Percentiles rank a stretch among this genome's conserved stretches.
Evolutionary conservation across 2,113 vertebrate genomes (phyloP).

Genomic region (Carlito syrichta): DNA sequence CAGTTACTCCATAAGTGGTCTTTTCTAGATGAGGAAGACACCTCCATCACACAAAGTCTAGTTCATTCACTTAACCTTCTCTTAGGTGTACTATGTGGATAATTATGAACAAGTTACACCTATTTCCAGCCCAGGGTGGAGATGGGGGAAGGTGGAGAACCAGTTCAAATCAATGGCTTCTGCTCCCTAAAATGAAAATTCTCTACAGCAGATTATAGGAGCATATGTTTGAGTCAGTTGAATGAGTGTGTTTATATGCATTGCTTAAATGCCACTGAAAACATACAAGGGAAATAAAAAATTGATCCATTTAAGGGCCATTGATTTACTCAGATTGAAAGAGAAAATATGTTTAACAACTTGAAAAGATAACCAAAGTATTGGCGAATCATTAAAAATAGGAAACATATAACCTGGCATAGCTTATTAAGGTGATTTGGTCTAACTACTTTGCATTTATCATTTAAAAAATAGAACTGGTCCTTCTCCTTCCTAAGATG

Average conservation of each 20-base stretch:
- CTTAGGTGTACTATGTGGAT: background rate
- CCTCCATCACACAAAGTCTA: background rate
- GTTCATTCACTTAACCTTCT: background rate
- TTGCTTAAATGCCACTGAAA: background rate
- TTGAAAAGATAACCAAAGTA: constrained; percentile 29
- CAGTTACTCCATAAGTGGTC: background rate
- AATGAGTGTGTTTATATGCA: background rate
- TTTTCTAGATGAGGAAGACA: background rate
- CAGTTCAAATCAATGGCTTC: background rate
- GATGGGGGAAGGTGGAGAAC: background rate
- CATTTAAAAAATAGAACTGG: no score
- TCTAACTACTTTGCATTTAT: background rate
- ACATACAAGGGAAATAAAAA: background rate
- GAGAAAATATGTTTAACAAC: background rate
- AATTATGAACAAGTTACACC: background rate
- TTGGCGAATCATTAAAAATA: background rate
- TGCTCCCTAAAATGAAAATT: background rate
- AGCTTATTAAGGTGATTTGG: background rate
- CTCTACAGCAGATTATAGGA: background rate
- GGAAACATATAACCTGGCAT: background rate
- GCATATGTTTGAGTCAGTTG: background rate
- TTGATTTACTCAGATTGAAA: background rate
- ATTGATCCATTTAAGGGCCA: background rate
- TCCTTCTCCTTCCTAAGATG: no score
- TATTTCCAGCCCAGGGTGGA: fast-evolving